Conservation (phyloP, 2,113 vertebrate genomes). For the Capricornis sumatraensis region DNA sequence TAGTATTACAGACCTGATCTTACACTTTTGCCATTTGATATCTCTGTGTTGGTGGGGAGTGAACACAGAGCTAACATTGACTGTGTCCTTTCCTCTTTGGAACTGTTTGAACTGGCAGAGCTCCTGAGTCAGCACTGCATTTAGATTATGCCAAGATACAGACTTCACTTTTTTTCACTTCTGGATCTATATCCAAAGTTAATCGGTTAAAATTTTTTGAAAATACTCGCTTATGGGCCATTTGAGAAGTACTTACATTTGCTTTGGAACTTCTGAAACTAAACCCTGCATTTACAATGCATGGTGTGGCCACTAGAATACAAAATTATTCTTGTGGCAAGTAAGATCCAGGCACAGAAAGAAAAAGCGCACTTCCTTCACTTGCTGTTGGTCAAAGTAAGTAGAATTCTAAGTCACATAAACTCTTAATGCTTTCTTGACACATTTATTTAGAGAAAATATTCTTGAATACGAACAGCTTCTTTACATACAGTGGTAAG, state of each 20-base stretch:
- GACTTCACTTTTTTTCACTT: neutral
- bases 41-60: neutral
- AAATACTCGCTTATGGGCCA: neutral
- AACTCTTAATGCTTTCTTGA: slow-evolving; percentile 17
- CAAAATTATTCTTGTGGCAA: slow-evolving; percentile 5
- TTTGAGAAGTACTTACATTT: slow-evolving; percentile 52
- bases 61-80: neutral
- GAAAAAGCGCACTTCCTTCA: neutral
- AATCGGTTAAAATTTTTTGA: neutral
- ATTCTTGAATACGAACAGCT: slow-evolving; percentile 40
- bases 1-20: neutral
- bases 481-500: slow-evolving; percentile 39
- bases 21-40: neutral
- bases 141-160: neutral
- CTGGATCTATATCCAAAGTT: neutral
- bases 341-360: neutral
- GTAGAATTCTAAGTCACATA: neutral
- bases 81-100: slow-evolving; percentile 52
- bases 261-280: slow-evolving; percentile 39
- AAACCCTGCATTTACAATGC: slow-evolving; percentile 19
- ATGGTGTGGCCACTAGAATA: neutral
- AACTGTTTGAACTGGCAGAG: slow-evolving; percentile 63
- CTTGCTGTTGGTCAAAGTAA: neutral
- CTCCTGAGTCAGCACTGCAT: slow-evolving; percentile 31
- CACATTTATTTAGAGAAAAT: slow-evolving; percentile 47